phyloP scores from a whole-genome alignment of 1,140 invertebrate species.

The Bilobella aurantiaca region DNA sequence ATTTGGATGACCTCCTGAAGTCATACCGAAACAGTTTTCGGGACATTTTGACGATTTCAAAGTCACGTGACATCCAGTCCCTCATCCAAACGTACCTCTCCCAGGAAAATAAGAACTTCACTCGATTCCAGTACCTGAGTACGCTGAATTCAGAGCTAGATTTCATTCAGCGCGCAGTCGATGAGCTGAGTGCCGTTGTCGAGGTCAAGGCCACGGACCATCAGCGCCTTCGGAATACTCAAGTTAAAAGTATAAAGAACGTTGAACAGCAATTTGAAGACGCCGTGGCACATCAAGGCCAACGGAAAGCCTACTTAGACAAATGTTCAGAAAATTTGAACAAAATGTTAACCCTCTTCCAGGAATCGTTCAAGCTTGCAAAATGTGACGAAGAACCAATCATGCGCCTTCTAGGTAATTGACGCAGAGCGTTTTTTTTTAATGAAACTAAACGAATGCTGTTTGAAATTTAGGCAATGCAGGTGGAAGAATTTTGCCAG shows the following conservation, averaged over 20 bases:
- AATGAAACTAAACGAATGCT: background rate
- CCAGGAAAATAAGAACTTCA: slow-evolving; percentile 25
- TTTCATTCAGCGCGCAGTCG: background rate
- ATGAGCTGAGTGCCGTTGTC: slow-evolving; percentile 11
- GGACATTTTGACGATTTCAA: slow-evolving; percentile 18
- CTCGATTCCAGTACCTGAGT: slow-evolving; percentile 23
- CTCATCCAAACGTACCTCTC: slow-evolving; percentile 19
- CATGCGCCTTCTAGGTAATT: slow-evolving; percentile 25
- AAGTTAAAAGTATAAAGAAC: background rate
- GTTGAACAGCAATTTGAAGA: background rate
- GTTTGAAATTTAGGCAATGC: too few species aligned
- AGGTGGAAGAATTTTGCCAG: too few species aligned
- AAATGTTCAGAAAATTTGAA: background rate
- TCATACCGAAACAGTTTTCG: slow-evolving; percentile 28
- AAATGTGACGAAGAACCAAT: slow-evolving; percentile 23
- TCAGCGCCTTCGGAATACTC: background rate
- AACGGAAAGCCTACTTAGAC: background rate
- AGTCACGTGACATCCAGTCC: slow-evolving; percentile 12
- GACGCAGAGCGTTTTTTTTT: background rate
- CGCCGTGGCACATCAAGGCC: background rate
- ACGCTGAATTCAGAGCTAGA: slow-evolving; percentile 29
- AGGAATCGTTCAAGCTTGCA: slow-evolving; percentile 13
- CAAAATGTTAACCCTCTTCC: slow-evolving; percentile 3
- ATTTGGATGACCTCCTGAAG: slow-evolving; percentile 19
- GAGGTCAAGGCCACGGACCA: background rate